Conservation (phyloP, 2,888 invertebrate species). For the Aphelenchoides bicaudatus region DNA sequence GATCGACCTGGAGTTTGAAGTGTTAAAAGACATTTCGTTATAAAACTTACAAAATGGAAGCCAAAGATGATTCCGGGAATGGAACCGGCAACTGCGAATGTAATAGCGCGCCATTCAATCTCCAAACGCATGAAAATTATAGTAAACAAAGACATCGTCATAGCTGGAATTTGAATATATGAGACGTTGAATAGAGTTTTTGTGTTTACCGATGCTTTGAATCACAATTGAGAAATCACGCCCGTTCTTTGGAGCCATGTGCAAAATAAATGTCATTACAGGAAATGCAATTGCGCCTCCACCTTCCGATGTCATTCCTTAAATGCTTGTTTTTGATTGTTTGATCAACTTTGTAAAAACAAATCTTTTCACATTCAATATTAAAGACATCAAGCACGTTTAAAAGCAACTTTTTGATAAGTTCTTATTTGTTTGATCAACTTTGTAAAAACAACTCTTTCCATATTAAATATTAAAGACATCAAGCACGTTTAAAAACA, state of each 20-base stretch:
- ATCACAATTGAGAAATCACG: constrained; percentile 55
- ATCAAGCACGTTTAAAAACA: neutral
- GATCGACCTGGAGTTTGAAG: constrained; percentile 49
- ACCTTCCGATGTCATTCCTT: constrained; percentile 57
- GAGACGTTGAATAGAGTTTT: constrained; percentile 19
- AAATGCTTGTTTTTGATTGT: neutral
- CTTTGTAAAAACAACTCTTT: neutral
- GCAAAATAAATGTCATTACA: constrained; percentile 54
- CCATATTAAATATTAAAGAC: no score
- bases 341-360: no score
- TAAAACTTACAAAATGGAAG: constrained; percentile 41
- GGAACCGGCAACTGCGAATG: constrained; percentile 51
- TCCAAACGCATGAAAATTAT: constrained; percentile 58
- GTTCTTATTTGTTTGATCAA: neutral
- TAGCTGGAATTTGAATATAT: constrained; percentile 39
- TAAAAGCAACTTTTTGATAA: no score
- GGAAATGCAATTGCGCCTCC: constrained; percentile 57
- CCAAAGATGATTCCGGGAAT: constrained; percentile 58
- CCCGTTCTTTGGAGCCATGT: constrained; percentile 46
- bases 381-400: no score
- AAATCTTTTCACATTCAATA: no score
- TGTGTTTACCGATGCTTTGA: constrained; percentile 43
- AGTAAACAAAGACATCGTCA: constrained; percentile 57
- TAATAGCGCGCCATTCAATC: constrained; percentile 53
- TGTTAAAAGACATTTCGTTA: neutral